Evolutionary conservation across 2,797 vertebrate genomes (phyloP).

Genomic region (Protonibea diacanthus): DNA sequence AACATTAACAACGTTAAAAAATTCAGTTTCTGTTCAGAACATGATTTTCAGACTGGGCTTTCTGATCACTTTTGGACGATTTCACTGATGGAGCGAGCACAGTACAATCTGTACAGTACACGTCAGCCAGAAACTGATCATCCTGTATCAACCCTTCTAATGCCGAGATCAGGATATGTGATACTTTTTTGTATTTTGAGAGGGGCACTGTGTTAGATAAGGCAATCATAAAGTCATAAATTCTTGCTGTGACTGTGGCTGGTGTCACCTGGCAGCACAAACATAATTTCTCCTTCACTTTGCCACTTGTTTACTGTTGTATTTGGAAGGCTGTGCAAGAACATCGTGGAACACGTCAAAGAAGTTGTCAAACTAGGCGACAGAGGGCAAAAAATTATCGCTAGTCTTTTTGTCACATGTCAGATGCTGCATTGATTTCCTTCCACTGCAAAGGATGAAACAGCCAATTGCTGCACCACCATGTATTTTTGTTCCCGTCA

Average conservation of each 20-base stretch:
- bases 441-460: neutral
- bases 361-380: neutral
- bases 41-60: neutral
- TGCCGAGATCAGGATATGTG: neutral
- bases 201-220: neutral
- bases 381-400: neutral
- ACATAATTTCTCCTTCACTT: neutral
- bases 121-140: slow-evolving; percentile 7
- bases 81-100: neutral
- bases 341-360: neutral
- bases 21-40: neutral
- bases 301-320: neutral
- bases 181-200: neutral
- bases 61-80: neutral
- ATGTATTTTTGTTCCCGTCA: neutral
- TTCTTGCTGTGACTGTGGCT: slow-evolving; percentile 7
- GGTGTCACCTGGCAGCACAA: neutral
- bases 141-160: neutral
- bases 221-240: slow-evolving; percentile 7
- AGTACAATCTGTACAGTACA: neutral
- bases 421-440: neutral
- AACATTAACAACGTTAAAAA: neutral
- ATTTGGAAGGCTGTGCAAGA: neutral
- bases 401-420: neutral
- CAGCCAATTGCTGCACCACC: too few relatives aligned